Base-by-base conservation (phyloP, 2,113 vertebrate genomes). In the Eupsittula cactorum region DNA sequence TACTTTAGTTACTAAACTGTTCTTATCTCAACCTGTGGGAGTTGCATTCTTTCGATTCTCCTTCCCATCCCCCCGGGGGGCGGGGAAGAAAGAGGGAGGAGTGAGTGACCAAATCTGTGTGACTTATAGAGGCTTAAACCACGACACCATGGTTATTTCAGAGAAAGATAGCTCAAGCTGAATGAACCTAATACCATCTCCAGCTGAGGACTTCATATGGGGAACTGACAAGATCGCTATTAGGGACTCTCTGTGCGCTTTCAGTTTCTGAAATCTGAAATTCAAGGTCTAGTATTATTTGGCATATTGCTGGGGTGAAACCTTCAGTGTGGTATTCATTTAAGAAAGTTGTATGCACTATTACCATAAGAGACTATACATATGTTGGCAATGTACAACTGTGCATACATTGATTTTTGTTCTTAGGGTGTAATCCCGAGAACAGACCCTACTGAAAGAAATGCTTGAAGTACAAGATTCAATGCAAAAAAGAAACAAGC, bases 171-270 rank as follows among this genome's bases (percentile, higher is more conserved):
- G 16, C 8, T 86, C 49, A 92, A 47, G 53, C 6, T 81, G 31
- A 44, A 73, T 42, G 27, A 76, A 79, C 71, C 78, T 75, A 88
- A 55, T 81, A 28, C 7, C 3, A 29, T 44, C 13, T 77, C 27
- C 65, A 23, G 8, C 16, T 62, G 60, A 88, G 39, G 28, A 80
- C 39, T 20, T 63, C 18, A 13, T 55, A 27, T 3, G 46, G 20
- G 17, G 5, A 90, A 47, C 25, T 33, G 14, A 65, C 29, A 73
- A 88, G 39, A 44, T 68, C 52, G 5, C 6, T 83, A 4, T 76
- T 47, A 60, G 27, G 23, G 35, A 55, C 27, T 75, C 9, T 53
- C 3, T 21, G 31, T 0, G 0, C 49, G 9, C 41, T 92, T 85
- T 33, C 19, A 37, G 16, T 52, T 88, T 90, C 52, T 79, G 47